phyloP scores from a whole-genome alignment of 2,888 invertebrate species.

The Lithophane leautieri region DNA sequence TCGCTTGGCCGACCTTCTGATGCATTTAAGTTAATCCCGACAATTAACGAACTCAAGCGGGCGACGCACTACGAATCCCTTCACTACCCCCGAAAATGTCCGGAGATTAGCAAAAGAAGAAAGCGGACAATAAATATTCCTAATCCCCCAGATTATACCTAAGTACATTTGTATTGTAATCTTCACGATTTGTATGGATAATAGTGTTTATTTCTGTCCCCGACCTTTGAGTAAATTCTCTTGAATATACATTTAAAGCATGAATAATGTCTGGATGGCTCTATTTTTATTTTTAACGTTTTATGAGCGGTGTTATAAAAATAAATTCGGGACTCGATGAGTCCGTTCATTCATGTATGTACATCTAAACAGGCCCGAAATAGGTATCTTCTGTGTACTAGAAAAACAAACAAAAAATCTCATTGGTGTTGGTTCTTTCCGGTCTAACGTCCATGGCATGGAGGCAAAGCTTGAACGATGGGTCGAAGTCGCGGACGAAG shows the following conservation, averaged over 20 bases:
- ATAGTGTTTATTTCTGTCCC: slow-evolving; percentile 57
- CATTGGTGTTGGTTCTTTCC: neutral
- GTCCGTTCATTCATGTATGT: slow-evolving; percentile 18
- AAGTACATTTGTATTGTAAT: slow-evolving; percentile 68
- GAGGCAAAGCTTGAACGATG: neutral
- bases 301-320: slow-evolving; percentile 8
- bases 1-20: slow-evolving; percentile 52
- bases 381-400: neutral
- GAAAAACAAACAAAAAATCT: neutral
- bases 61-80: slow-evolving; percentile 76
- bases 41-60: slow-evolving; percentile 70
- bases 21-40: slow-evolving; percentile 72
- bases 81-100: slow-evolving; percentile 70
- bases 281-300: slow-evolving; percentile 13
- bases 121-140: slow-evolving; percentile 78
- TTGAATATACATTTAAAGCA: slow-evolving; percentile 34
- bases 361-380: slow-evolving; percentile 3
- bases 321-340: slow-evolving; percentile 1
- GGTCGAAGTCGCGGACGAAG: neutral
- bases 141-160: slow-evolving; percentile 74
- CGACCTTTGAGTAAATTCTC: slow-evolving; percentile 49
- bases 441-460: neutral
- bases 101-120: slow-evolving; percentile 74
- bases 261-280: slow-evolving; percentile 21
- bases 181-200: slow-evolving; percentile 60